These are phyloP conservation scores for Bugula neritina DNA, from an alignment of 2,888 invertebrate genomes.

Conservation along the genomic window DNA sequence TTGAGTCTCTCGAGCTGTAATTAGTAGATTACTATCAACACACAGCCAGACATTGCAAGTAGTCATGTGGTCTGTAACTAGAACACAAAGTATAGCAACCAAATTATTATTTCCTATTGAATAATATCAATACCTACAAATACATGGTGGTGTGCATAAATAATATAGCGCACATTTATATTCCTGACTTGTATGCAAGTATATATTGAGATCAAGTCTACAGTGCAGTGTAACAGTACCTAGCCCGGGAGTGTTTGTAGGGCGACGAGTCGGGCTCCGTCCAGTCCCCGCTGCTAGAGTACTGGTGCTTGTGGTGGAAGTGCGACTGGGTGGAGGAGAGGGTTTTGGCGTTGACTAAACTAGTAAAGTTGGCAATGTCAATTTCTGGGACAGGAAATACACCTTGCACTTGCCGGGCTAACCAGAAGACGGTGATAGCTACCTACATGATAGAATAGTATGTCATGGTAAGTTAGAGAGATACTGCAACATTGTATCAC, in stretches of 20 bases:
- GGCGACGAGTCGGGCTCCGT: slow-evolving; percentile 16
- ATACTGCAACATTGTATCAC: too few relatives aligned
- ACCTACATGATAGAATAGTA: too few relatives aligned
- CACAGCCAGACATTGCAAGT: too few relatives aligned
- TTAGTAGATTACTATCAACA: too few relatives aligned
- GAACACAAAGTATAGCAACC: too few relatives aligned
- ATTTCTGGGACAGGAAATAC: slow-evolving; percentile 44
- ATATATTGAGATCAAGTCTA: too few relatives aligned
- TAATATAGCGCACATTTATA: too few relatives aligned
- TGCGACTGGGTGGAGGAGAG: neutral
- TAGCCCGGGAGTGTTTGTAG: slow-evolving; percentile 3
- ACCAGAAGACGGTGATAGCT: slow-evolving; percentile 48
- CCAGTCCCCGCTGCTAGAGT: slow-evolving; percentile 25
- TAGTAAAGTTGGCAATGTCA: slow-evolving; percentile 47
- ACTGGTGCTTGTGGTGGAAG: slow-evolving; percentile 8
- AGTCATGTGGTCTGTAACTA: too few relatives aligned
- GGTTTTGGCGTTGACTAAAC: slow-evolving; percentile 35
- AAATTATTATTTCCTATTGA: neutral
- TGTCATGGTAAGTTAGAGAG: too few relatives aligned
- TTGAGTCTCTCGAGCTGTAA: slow-evolving; percentile 13
- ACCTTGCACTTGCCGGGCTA: slow-evolving; percentile 39
- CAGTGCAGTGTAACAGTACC: too few relatives aligned
- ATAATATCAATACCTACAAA: neutral
- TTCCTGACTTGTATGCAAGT: too few relatives aligned
- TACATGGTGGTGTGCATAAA: too few relatives aligned